phyloP scores from a whole-genome alignment of 2,888 invertebrate species.

The Lysandra bellargus region DNA sequence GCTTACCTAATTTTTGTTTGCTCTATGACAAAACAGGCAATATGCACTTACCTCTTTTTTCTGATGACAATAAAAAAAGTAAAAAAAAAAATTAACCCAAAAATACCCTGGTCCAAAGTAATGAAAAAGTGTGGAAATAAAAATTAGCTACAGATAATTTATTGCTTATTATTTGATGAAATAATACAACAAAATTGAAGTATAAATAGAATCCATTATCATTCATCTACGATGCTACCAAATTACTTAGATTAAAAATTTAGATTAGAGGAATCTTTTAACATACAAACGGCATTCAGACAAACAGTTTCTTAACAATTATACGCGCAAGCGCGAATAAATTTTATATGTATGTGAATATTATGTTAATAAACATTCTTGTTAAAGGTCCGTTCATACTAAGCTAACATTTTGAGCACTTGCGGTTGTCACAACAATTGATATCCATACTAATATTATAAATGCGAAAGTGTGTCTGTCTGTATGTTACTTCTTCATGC shows the following conservation, averaged over 20 bases:
- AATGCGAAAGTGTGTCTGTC: background rate
- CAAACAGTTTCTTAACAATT: background rate
- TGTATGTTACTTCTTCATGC: no score
- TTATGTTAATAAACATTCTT: conserved; percentile 6
- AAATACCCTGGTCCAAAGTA: background rate
- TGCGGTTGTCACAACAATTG: background rate
- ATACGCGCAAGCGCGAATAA: background rate
- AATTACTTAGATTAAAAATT: background rate
- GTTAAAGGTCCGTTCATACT: background rate
- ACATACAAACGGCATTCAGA: background rate
- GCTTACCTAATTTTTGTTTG: background rate
- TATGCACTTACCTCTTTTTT: no score
- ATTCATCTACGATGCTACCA: background rate
- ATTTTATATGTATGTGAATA: conserved; percentile 19
- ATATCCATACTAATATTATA: background rate
- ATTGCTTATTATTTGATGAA: background rate
- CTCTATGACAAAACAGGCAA: background rate
- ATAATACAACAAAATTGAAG: background rate
- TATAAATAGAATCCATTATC: background rate
- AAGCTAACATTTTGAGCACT: background rate
- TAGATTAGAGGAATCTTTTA: conserved; percentile 6
- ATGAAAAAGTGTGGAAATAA: background rate
- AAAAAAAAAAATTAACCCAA: background rate
- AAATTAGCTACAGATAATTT: background rate
- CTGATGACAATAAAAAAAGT: background rate